A percentile compares a stretch with the other conserved stretches of the same genome.
phyloP scores from a whole-genome alignment of 2,888 invertebrate species.

The Hirtodrosophila confusa region DNA sequence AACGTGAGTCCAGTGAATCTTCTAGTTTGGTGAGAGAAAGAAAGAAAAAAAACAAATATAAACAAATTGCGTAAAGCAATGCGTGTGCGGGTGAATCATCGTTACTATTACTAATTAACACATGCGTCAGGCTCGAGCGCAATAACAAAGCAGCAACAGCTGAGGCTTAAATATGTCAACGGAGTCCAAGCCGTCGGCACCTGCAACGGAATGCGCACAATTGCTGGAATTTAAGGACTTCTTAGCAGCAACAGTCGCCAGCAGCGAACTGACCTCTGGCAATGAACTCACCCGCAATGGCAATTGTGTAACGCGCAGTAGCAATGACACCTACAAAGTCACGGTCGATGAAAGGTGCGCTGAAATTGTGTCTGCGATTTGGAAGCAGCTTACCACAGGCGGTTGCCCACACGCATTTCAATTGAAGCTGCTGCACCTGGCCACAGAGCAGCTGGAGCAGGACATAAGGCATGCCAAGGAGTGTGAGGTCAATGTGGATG shows the following conservation, averaged over 20 bases:
- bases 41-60: constrained; percentile 64
- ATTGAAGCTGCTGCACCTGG: constrained; percentile 57
- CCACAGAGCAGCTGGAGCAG: constrained; percentile 53
- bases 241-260: constrained; percentile 38
- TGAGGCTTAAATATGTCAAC: constrained; percentile 52
- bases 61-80: constrained; percentile 55
- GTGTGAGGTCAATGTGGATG: constrained; percentile 52
- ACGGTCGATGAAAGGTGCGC: constrained; percentile 62
- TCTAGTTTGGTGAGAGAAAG: constrained; percentile 21
- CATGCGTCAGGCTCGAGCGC: constrained; percentile 33
- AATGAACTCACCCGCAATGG: constrained; percentile 40
- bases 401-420: constrained; percentile 72
- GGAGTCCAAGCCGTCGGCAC: constrained; percentile 21
- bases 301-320: constrained; percentile 76
- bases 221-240: constrained; percentile 71
- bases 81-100: constrained; percentile 61
- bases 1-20: background rate
- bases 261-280: constrained; percentile 46
- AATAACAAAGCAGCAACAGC: constrained; percentile 30
- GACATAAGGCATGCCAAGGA: constrained; percentile 65
- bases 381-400: constrained; percentile 64
- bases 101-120: constrained; percentile 27
- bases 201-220: constrained; percentile 60
- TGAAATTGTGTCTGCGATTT: constrained; percentile 67
- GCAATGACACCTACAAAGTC: constrained; percentile 78